Conservation (phyloP, 2,888 invertebrate species). For the Trachelus tabidus region DNA sequence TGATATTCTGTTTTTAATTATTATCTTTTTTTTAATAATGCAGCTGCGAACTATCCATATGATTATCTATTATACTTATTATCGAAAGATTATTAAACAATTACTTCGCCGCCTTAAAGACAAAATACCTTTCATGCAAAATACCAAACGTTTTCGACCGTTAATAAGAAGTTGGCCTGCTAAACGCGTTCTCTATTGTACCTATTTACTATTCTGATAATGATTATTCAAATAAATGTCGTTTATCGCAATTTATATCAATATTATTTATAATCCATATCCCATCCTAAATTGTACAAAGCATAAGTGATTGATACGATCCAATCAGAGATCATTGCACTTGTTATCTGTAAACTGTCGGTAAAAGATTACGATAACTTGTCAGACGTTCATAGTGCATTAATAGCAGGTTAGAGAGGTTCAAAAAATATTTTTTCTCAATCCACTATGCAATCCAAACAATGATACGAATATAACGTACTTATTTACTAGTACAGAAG, state of each 20-base stretch:
- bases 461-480: too few species aligned
- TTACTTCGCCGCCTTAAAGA: neutral
- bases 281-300: neutral
- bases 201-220: conserved; percentile 56
- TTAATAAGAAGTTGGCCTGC: conserved; percentile 48
- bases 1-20: conserved; percentile 41
- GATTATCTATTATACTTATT: conserved; percentile 6
- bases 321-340: neutral
- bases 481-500: too few species aligned
- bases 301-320: neutral
- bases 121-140: conserved; percentile 4
- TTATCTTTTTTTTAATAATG: conserved; percentile 33
- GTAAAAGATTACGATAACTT: neutral
- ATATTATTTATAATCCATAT: neutral
- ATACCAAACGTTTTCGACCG: conserved; percentile 23
- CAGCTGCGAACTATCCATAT: conserved; percentile 31
- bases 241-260: conserved; percentile 45
- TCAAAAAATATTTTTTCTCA: neutral
- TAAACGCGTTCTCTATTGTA: conserved; percentile 60
- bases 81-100: conserved; percentile 1
- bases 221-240: conserved; percentile 61
- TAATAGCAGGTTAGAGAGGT: neutral
- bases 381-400: neutral
- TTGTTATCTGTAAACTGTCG: neutral
- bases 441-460: neutral